Base-by-base conservation (phyloP, 2,113 vertebrate genomes). In the Apeltes quadracus region DNA sequence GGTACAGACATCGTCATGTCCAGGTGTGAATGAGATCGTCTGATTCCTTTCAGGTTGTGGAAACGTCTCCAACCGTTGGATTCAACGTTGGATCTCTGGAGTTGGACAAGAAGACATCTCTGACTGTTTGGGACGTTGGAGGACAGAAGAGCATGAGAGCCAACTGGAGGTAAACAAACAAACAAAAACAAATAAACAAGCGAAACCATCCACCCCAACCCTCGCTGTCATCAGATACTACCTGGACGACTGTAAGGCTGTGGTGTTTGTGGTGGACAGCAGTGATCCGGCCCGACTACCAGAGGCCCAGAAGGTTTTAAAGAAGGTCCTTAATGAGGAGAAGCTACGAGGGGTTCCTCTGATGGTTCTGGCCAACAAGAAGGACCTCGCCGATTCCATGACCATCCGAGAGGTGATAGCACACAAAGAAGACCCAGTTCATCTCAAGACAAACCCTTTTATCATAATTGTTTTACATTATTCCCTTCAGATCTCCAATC, bases 301-400 rank as follows among this genome's bases (percentile, higher is more conserved):
- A 0, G 94, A 97, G 65, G 96, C 95, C 0, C 34, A 59, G 9
- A 92, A 76, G 7, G 93, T 75, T 0, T 92, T 98, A 72, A 86
- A 82, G 57, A 92, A 88, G 53, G 41, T 94, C 2, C 81, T 97
- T 70, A 76, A 38, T 2, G 81, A 95, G 3, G 90, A 92, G n/a
- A 89, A 89, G 59, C 75, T 95, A 78, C 75, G 62, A 2, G 83
- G 82, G 0, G 57, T 96, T 70, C 96, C 96, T 0, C 68, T 98
- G 50, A 91, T 98, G 86, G 93, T 98, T 13, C 87, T 98, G 85
- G 96, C 95, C 83, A 98, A 98, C 89, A 98, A 98, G 90, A 94
- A 95, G 75, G 96, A 98, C 6, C 39, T 93, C 0, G 90, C 93
- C 0, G 84, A 88, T 8, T 89, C 94, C 0, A 84, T 97, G 88